Base-by-base conservation (phyloP, 2,888 invertebrate genomes). In the Netelia inedita region DNA sequence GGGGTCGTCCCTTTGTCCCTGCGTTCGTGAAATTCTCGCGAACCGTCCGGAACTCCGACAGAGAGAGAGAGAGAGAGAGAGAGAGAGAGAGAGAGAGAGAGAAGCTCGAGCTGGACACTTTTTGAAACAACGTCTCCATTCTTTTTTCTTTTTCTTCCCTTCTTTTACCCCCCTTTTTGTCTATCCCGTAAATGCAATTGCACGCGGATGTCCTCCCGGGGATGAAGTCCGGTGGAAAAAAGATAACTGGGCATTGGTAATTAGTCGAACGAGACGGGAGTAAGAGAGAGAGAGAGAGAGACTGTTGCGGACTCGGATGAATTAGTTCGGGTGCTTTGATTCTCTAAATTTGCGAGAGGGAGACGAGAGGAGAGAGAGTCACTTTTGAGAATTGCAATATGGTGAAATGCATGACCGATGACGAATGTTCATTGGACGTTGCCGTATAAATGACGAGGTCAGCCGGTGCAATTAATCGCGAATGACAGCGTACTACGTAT, bases 1-100 rank as follows among this genome's bases (percentile, higher is more conserved):
- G 82, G 86, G 82, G 86, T 69, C 88, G 89, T 90, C 89, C 92
- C 91, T 92, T 93, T 93, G 92, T 93, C 92, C 91, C 89, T 87
- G 89, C 86, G 66, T 83, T 80, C 71, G 80, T 66, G 83, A 85
- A 74, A 35, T 86, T 85, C 73, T 66, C 83, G 79, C 75, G 82
- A 83, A 88, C 65, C 81, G 81, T 84, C 85, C 86, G 85, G 86
- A 79, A 72, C 83, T 71, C 53, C 57, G 21, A 53, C 8, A 63
- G 63, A 28, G 35, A 35, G 35, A 35, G 35, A 76, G 43, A 57
- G 68, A 83, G 79, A 82, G 84, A 72, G 79, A 83, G 35, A 35
- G 35, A 35, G 35, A 35, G 35, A 35, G 68, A 83, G 79, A 82
- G 84, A 72, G 79, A 83, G 35, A 35, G 35, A 35, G 35, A 35